Evolutionary conservation across 2,888 invertebrate genomes (phyloP), one percentile per base, ranked within the genome.

Genomic region (Sinelater perroti): DNA sequence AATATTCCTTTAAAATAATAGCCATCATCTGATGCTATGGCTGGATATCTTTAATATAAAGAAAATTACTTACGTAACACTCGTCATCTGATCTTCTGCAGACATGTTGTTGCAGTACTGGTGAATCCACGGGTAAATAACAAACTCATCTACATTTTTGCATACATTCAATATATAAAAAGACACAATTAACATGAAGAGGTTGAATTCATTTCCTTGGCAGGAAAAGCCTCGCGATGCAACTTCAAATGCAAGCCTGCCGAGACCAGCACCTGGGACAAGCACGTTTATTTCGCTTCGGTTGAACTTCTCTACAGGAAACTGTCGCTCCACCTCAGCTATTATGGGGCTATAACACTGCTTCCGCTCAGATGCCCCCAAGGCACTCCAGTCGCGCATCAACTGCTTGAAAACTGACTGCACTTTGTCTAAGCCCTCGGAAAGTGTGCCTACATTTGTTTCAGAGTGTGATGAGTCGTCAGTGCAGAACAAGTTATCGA

Each of bases 201-300:
- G 84, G 18, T 95, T 96, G 81, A 96, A 97, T 80, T 99, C 99
- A 76, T 99, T 99, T 63, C 97, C 99, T 79, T 97, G 95, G 70
- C 97, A 97, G 6, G 85, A 85, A 80, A 90, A 99, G 1, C 97
- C 97, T 11, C 87, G 83, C 52, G 85, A 85, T 0, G 97, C 96
- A 20, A 99, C 86, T 82, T 99, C 98, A 82, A 91, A 97, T 0
- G 96, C 93, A 1, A 99, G 82, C 56, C 99, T 82, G 0, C 97
- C 97, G 3, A 98, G 82, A 0, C 98, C 98, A n/a, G 97, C 95
- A 1, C 98, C 98, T 5, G 98, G 98, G 10, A 98, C 95, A 56
- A 98, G 78, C 49, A 97, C 85, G 67, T 86, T 87, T 11, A 95
- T 81, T 53, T 84, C 73, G 5, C 78, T 74, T 6, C 82, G 75